Evolutionary conservation across 2,888 invertebrate species (phyloP), one percentile per base, ranked within the genome.

Genomic region (Zhengitettix transpicula): DNA sequence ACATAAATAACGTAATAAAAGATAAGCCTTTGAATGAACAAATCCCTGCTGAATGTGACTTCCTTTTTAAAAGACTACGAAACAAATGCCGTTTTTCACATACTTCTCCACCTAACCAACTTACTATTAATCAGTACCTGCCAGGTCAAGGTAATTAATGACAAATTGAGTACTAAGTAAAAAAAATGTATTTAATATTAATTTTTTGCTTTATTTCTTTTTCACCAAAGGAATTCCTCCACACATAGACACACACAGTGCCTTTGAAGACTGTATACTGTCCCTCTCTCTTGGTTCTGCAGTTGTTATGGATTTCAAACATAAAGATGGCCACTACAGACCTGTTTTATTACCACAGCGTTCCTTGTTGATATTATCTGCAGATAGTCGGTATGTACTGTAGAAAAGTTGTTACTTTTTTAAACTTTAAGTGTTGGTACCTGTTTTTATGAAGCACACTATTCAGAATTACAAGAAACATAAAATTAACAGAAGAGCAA

Each of bases 191-290:
- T 12, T 14, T n/a, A 47, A n/a, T 47, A n/a, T 47, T 47, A 8
- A 47, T 14, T 47, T 14, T 47, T 42, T 42, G 44, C 10, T 42
- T 11, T 42, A 42, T 12, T 42, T 10, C 2, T 47, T n/a, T 2
- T 12, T 47, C 8, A 14, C 47, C n/a, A 12, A 68, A 88, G 92
- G 94, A 51, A 98, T 99, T 70, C 97, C 98, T 42, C 81, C 87
- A 0, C 98, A 99, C 73, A 84, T 95, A 17, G 98, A 99, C 71
- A 95, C 92, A 0, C 95, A 96, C 70, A 93, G 93, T 72, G 88
- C 93, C 0, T 99, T 98, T 74, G 86, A 89, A 65, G 86, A 87
- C 68, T 87, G 87, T 2, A 88, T 98, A 63, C 70, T 96, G 40
- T 92, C 94, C 0, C 71, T 98, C 0, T 96, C 95, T 5, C 76